Evolutionary conservation across 2,113 vertebrate genomes (phyloP), one percentile per base, ranked within the genome.

Genomic region (Strix uralensis): DNA sequence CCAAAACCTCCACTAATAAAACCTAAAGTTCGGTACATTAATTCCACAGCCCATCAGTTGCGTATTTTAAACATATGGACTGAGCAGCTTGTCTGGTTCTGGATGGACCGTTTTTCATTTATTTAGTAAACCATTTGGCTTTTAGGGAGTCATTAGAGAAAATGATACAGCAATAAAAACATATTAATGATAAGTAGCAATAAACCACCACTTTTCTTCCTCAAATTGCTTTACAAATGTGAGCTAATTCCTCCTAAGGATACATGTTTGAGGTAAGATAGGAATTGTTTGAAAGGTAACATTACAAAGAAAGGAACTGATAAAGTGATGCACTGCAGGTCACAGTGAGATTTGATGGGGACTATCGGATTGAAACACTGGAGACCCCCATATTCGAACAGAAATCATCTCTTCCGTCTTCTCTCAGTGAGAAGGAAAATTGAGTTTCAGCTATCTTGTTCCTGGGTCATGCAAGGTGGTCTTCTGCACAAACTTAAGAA

Each of bases 61-160:
- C 49, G 13, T 61, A 67, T 91, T 93, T 96, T 81, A 93, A 96
- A 86, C 80, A 93, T 88, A 94, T 46, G 88, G 90, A 77, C 66
- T 57, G 44, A 94, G 80, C 90, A 96, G 77, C 82, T 96, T 88
- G 80, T 59, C 44, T 94, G 57, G 77, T 94, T 95, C 77, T 94
- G 61, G 77, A 75, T 87, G 57, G 73, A 61, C 47, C 1, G 0
- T 75, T 96, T 93, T 93, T 79, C 86, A 85, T 85, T 90, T 95
- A 81, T 94, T 84, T 69, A 90, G 51, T 86, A 92, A 93, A 73
- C 8, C 12, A 65, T 84, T 89, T 95, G 73, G 70, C 69, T 92
- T 94, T 91, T 54, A 92, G 40, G 70, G 57, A 94, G 49, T 75
- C 66, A 61, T 95, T 75, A 96, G 77, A 92, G 94, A 94, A 92